These are phyloP conservation scores for Brachystomella parvula DNA, from an alignment of 1,140 invertebrate species.

Conservation along the genomic window DNA sequence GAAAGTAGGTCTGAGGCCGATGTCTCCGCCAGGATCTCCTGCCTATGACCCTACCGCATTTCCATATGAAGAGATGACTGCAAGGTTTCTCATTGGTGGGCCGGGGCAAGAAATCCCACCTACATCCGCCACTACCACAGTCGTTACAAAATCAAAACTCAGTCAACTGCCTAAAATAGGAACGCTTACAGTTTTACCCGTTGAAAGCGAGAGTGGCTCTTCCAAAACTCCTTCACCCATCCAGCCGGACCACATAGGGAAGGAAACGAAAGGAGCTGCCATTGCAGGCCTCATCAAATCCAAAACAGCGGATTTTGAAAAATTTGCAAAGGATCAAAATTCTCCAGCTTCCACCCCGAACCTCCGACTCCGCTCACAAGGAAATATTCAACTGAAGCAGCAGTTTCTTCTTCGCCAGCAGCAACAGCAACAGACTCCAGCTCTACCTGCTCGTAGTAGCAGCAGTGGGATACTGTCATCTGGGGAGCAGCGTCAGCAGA, in stretches of 20 bases:
- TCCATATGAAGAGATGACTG: conserved; percentile 36
- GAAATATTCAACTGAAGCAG: conserved; percentile 31
- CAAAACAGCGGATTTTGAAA: conserved; percentile 38
- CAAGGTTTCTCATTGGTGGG: conserved; percentile 30
- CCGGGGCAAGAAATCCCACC: not conserved
- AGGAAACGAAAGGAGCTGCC: conserved; percentile 35
- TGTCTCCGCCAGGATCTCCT: conserved; percentile 29
- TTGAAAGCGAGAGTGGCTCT: not conserved
- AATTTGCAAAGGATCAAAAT: conserved; percentile 17
- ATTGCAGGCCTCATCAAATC: conserved; percentile 35
- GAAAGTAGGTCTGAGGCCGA: no score
- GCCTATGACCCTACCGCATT: conserved; percentile 28
- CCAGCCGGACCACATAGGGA: conserved; percentile 16
- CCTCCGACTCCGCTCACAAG: conserved; percentile 30
- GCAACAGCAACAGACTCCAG: conserved; percentile 8
- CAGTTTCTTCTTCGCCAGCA: conserved; percentile 27
- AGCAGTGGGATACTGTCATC: not conserved
- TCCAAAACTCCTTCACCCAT: not conserved
- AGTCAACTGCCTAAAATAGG: not conserved
- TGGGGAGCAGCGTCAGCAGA: not conserved
- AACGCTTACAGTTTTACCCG: not conserved
- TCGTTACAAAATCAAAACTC: not conserved
- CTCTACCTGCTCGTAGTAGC: not conserved
- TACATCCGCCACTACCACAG: not conserved
- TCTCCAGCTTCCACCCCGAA: conserved; percentile 13